phyloP scores from a whole-genome alignment of 2,113 vertebrate species.

The Neogobius melanostomus region DNA sequence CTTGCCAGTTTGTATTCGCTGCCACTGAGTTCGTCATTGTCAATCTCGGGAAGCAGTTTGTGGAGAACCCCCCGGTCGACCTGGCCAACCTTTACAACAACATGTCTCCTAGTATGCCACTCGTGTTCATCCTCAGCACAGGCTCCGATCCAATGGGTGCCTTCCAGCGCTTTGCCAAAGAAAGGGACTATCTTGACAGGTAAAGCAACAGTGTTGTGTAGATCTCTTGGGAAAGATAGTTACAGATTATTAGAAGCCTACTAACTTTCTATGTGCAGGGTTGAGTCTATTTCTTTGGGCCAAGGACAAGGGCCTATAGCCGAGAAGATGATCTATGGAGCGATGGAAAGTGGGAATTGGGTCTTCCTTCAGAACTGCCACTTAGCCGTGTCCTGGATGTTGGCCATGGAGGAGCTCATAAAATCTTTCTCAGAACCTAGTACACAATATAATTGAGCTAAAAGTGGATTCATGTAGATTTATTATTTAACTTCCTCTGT shows the following conservation, averaged over 20 bases:
- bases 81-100: slow-evolving; percentile 81
- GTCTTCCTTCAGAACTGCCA: slow-evolving; percentile 86
- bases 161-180: slow-evolving; percentile 84
- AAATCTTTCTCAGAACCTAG: slow-evolving; percentile 83
- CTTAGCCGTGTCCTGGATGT: slow-evolving; percentile 84
- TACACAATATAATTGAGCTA: slow-evolving; percentile 36
- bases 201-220: slow-evolving; percentile 35
- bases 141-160: slow-evolving; percentile 85
- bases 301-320: slow-evolving; percentile 86
- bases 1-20: slow-evolving; percentile 75
- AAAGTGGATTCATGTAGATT: not conserved
- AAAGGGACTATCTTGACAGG: slow-evolving; percentile 78
- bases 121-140: slow-evolving; percentile 84
- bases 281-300: slow-evolving; percentile 84
- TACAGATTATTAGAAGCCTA: no score
- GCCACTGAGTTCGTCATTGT: slow-evolving; percentile 82
- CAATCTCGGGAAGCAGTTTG: slow-evolving; percentile 79
- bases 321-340: slow-evolving; percentile 81
- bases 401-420: slow-evolving; percentile 85
- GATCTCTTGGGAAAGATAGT: not conserved
- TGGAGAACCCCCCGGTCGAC: slow-evolving; percentile 82
- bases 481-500: not conserved
- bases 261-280: slow-evolving; percentile 56
- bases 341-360: slow-evolving; percentile 79
- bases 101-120: slow-evolving; percentile 76